A percentile compares a stretch with the other conserved stretches of the same genome.
These are phyloP conservation scores for Anthophora plumipes DNA, from an alignment of 2,888 invertebrate genomes.

Conservation along the genomic window DNA sequence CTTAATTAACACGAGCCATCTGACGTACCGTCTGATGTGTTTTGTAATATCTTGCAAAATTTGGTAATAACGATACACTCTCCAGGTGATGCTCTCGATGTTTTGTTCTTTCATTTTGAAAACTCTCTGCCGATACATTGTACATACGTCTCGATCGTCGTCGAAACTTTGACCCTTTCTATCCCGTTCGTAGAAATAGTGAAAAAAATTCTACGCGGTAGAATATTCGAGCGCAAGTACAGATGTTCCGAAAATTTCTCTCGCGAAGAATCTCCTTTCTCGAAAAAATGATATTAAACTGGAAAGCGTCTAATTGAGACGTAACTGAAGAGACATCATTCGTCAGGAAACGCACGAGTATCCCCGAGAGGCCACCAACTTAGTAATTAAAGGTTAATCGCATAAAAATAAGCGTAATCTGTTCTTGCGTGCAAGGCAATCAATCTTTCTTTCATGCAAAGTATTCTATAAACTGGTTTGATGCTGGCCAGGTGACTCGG, in stretches of 20 bases:
- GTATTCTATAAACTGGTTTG: constrained; percentile 40
- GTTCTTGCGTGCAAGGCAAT: constrained; percentile 1
- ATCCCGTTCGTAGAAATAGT: background rate
- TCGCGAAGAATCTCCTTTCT: background rate
- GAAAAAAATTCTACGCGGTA: background rate
- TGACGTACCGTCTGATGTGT: constrained; percentile 47
- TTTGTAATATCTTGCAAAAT: constrained; percentile 58
- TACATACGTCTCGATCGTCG: background rate
- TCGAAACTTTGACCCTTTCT: background rate
- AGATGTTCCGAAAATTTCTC: too few relatives aligned
- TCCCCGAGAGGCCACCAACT: background rate
- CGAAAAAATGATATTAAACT: background rate
- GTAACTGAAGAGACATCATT: background rate
- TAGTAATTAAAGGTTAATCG: constrained; percentile 16
- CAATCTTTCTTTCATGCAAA: constrained; percentile 10
- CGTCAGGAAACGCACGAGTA: background rate
- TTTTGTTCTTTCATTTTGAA: constrained; percentile 28
- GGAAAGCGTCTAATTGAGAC: background rate
- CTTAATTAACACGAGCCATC: constrained; percentile 60
- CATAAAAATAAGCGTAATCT: constrained; percentile 16
- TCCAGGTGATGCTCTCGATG: constrained; percentile 34
- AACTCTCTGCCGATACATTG: background rate
- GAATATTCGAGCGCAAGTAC: too few relatives aligned
- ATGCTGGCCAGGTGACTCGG: constrained; percentile 19
- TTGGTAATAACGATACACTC: constrained; percentile 52